Conservation (phyloP, 1,140 invertebrate genomes). For the Drosophila malerkotliana region DNA sequence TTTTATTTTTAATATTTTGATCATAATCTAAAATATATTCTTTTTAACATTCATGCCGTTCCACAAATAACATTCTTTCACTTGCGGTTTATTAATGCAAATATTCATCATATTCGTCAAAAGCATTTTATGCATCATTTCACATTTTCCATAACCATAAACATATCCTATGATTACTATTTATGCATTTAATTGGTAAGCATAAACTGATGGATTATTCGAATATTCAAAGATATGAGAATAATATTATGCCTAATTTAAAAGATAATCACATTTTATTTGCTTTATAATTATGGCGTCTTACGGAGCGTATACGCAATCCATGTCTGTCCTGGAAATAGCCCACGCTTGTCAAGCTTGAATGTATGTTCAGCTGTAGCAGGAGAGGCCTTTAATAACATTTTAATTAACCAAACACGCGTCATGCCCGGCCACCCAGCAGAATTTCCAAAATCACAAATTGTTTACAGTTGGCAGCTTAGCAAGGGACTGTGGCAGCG, state of each 20-base stretch:
- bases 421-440: conserved; percentile 13
- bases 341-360: background rate
- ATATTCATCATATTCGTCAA: background rate
- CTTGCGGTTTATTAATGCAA: background rate
- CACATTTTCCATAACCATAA: background rate
- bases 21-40: background rate
- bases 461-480: conserved; percentile 57
- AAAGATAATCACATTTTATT: background rate
- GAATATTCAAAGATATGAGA: background rate
- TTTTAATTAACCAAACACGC: conserved; percentile 62
- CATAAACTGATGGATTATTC: background rate
- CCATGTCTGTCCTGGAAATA: conserved; percentile 6
- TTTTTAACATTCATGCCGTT: background rate
- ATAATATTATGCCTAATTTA: background rate
- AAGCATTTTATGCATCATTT: background rate
- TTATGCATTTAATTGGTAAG: background rate
- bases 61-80: background rate
- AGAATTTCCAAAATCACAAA: conserved; percentile 48
- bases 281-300: background rate
- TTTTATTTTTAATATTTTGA: background rate
- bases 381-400: conserved; percentile 52
- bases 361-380: conserved; percentile 12
- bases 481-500: conserved; percentile 1
- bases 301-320: conserved; percentile 22
- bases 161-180: background rate